Evolutionary conservation across 2,888 invertebrate species (phyloP), one percentile per base, ranked within the genome.

Genomic region (Platypus cylindrus): DNA sequence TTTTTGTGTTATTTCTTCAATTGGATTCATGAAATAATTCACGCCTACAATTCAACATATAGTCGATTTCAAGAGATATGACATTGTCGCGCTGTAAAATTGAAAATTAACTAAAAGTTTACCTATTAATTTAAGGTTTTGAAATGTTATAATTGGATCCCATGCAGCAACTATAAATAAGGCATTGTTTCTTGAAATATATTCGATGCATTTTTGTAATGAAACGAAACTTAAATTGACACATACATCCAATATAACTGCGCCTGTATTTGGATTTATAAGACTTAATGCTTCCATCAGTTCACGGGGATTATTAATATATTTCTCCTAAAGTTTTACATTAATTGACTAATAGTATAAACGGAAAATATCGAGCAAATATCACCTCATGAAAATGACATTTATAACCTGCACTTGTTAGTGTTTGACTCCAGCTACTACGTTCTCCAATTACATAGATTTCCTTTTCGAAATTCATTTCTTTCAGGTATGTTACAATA

Each of bases 1-100:
- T 38, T 41, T 38, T 8, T 37, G 43, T 22, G 37, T 41, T 12
- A 40, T 18, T 7, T 45, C 34, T 38, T 32, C 23, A 5, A 43
- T 14, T 4, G 26, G 20, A 14, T 34, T 32, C 3, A 30, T 26
- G 20, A 41, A 38, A 12, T 24, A 18, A 8, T 12, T 12, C 5
- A 34, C 5, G 5, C 38, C 41, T 41, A 20, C 11, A 5, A 20
- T 20, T 20, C 5, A 20, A 20, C 5, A 9, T 7, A 5, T 7
- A 20, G 20, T 20, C 9, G 9, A 7, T 7, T 20, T 7, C 5
- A 20, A 20, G 20, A 20, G 9, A 20, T 7, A 20, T 20, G 20
- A 20, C 20, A 20, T 7, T 20, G 20, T 9, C 9, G 5, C 7
- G 9, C 20, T 20, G 5, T 20, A 20, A 20, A 20, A 20, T 7